These are phyloP conservation scores for Pelvicachromis taeniatus DNA, from an alignment of 2,113 vertebrate genomes.

Conservation along the genomic window DNA sequence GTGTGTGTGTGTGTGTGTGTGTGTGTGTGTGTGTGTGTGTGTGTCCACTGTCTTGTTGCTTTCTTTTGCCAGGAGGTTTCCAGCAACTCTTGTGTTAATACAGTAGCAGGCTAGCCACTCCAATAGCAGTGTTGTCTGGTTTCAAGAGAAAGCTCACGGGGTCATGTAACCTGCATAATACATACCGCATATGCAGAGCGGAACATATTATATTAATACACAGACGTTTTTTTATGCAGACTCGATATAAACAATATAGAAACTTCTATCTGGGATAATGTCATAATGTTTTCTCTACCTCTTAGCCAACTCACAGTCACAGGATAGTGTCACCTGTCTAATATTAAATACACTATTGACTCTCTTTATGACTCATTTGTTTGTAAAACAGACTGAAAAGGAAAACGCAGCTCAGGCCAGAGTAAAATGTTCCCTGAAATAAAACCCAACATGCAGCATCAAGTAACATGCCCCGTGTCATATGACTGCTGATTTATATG, in stretches of 20 bases:
- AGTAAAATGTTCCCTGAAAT: slow-evolving; percentile 38
- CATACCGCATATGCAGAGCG: background rate
- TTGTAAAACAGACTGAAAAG: background rate
- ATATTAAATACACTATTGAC: background rate
- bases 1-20: no score
- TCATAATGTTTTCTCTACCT: background rate
- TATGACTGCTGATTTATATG: slow-evolving; percentile 41
- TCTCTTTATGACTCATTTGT: background rate
- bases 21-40: no score
- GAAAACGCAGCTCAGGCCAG: background rate
- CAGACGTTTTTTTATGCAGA: background rate
- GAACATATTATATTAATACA: background rate
- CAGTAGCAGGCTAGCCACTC: background rate
- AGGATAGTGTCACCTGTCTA: background rate
- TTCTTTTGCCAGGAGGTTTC: slow-evolving; percentile 55
- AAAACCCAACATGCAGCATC: slow-evolving; percentile 46
- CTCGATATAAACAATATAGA: background rate
- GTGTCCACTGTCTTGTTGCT: slow-evolving; percentile 19
- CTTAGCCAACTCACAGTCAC: background rate
- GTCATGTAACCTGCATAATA: background rate
- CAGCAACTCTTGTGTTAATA: slow-evolving; percentile 47
- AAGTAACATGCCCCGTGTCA: slow-evolving; percentile 48
- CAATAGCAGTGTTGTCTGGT: slow-evolving; percentile 23
- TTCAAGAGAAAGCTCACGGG: background rate
- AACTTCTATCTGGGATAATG: background rate